Evolutionary conservation across 2,888 invertebrate species (phyloP).

Genomic region (Rosalia funebris): DNA sequence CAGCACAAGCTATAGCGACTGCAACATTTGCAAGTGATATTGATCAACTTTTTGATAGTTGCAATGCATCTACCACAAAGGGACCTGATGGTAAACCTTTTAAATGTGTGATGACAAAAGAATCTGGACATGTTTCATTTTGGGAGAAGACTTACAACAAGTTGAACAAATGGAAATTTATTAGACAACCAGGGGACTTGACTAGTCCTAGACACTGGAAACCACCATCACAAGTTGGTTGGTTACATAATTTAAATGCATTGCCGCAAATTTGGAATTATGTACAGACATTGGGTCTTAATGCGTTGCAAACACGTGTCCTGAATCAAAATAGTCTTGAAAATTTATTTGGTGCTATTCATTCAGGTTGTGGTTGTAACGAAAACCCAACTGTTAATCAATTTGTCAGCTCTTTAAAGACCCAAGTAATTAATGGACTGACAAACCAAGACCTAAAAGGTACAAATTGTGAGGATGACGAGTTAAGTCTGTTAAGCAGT

Average conservation of each 20-base stretch:
- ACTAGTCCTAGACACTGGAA: neutral
- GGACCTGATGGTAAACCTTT: slow-evolving; percentile 6
- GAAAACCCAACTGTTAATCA: slow-evolving; percentile 34
- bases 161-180: neutral
- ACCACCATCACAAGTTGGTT: neutral
- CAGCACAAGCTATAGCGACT: slow-evolving; percentile 4
- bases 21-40: slow-evolving; percentile 27
- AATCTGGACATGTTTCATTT: slow-evolving; percentile 6
- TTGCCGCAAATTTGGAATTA: too few species aligned
- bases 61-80: slow-evolving; percentile 6
- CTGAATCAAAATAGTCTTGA: neutral
- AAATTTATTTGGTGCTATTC: slow-evolving; percentile 34
- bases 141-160: neutral
- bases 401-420: slow-evolving; percentile 29
- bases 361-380: slow-evolving; percentile 31
- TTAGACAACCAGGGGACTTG: neutral
- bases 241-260: neutral
- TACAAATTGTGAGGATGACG: neutral
- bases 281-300: neutral
- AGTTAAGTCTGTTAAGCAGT: neutral
- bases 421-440: slow-evolving; percentile 27
- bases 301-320: neutral
- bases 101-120: slow-evolving; percentile 6
- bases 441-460: too few species aligned
- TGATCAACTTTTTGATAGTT: slow-evolving; percentile 25